Evolutionary conservation across 2,797 vertebrate species (phyloP).

Genomic region (Loriculus beryllinus): DNA sequence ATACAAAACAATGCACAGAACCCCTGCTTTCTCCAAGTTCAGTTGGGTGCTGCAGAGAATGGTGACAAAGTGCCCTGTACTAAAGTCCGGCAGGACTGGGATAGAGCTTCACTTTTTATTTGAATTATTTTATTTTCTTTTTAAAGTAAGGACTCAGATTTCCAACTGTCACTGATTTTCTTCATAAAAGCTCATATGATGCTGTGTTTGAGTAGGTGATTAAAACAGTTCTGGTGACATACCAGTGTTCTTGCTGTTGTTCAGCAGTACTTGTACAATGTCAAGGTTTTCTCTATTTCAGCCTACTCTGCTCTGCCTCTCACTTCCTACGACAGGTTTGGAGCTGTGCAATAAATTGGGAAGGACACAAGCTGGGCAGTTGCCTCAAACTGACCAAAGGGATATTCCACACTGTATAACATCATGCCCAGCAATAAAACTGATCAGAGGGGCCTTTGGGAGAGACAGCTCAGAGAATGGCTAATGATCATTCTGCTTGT

Average conservation of each 20-base stretch:
- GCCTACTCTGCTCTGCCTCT: not conserved
- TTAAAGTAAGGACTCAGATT: not conserved
- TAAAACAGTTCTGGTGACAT: not conserved
- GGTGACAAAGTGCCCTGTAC: not conserved
- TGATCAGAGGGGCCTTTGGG: not conserved
- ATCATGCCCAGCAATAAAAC: not conserved
- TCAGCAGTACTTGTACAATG: not conserved
- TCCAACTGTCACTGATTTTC: not conserved
- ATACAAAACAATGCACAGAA: not conserved
- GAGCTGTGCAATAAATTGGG: not conserved
- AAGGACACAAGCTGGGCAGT: not conserved
- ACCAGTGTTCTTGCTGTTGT: not conserved
- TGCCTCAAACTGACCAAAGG: not conserved
- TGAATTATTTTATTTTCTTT: not conserved
- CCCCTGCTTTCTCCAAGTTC: not conserved
- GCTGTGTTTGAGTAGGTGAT: not conserved
- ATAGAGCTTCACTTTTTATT: not conserved
- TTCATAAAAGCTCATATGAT: not conserved
- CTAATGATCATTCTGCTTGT: not conserved
- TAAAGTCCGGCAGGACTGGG: not conserved
- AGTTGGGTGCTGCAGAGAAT: not conserved
- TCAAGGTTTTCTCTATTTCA: not conserved
- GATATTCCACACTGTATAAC: rapidly evolving
- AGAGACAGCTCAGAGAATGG: not conserved
- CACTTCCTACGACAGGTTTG: rapidly evolving